Base-by-base conservation (phyloP, 2,888 invertebrate genomes). In the Dolichomitus sp. region DNA sequence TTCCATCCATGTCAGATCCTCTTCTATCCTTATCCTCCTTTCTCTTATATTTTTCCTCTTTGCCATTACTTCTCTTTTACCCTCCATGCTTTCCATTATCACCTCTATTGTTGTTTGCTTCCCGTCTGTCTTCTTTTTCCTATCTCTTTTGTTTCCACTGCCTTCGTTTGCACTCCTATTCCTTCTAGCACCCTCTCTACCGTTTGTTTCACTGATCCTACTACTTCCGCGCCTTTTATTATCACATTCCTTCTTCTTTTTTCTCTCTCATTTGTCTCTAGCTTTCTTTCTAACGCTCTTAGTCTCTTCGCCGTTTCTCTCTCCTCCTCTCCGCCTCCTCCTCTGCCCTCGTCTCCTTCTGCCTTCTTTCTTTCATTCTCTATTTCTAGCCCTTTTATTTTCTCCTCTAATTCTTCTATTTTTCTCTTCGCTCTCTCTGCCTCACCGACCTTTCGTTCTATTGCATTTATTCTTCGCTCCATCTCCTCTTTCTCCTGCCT, bases 21-120 rank as follows among this genome's bases (percentile, higher is more conserved):
- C 52, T 12, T 65, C 74, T 2, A 74, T 61, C 30, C 2, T 50
- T 0, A 52, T 33, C 40, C 40, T 42, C 1, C 17, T 27, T 0
- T 11, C 74, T 17, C 42, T 27, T 27, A 65, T 7, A 27, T 74
- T 57, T 19, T 27, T 74, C 19, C 17, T 65, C 40, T 12, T 65
- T 12, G 19, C 48, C 66, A 75, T 66, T 2, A 75, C 57, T 19
- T 75, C 57, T 37, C 9, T 76, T 27, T 76, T 59, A 4, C 33
- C 65, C 11, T 65, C 57, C 19, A 57, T 4, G 12, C 12, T 19
- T 37, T 68, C 66, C 57, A 75, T 33, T 19, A 12, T 57, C 9
- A 59, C 75, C 45, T 48, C 75, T 30, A 75, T 17, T 19, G n/a
- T 63, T 37, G n/a, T 11, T 11, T 52, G 27, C 9, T 42, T n/a